phyloP scores from a whole-genome alignment of 64 coral and sea anemone species.

The Orbicella faveolata region DNA sequence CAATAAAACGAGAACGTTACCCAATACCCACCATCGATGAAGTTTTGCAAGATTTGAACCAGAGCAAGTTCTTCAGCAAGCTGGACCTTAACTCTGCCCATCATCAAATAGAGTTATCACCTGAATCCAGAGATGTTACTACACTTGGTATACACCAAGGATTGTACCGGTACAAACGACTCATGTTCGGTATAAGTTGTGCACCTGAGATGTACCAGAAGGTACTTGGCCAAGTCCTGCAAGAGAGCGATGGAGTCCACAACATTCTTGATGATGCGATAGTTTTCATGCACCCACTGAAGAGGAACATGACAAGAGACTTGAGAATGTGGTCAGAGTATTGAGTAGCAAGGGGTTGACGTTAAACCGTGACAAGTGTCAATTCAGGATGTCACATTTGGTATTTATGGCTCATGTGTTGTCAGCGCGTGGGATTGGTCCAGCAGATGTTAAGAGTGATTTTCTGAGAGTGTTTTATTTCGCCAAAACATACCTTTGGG shows the following conservation, averaged over 20 bases:
- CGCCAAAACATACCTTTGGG: too few species aligned
- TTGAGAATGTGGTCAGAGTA: conserved; percentile 41
- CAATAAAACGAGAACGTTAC: conserved; percentile 13
- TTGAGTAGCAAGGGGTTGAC: not conserved
- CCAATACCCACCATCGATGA: conserved; percentile 6
- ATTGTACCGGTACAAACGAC: conserved; percentile 16
- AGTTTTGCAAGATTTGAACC: conserved; percentile 25
- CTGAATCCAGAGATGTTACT: conserved; percentile 25
- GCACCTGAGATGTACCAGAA: conserved; percentile 31
- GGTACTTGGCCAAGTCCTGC: conserved; percentile 12
- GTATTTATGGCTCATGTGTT: too few species aligned
- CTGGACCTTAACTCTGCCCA: conserved; percentile 14
- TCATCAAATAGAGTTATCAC: conserved; percentile 34
- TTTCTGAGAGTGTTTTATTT: too few species aligned
- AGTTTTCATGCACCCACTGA: conserved; percentile 23
- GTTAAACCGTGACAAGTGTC: too few species aligned
- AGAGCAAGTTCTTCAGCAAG: conserved; percentile 21
- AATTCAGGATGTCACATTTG: too few species aligned
- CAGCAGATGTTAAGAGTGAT: conserved; percentile 26
- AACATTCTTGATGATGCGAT: conserved; percentile 49
- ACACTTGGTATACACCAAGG: conserved; percentile 34
- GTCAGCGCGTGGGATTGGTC: conserved; percentile 8
- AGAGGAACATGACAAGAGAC: conserved; percentile 32
- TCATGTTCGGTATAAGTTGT: conserved; percentile 48
- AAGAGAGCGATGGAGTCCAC: conserved; percentile 38